A percentile compares a stretch with the other conserved stretches of the same genome.
Conservation (phyloP, 2,888 invertebrate genomes). For the Masnerella sp. region DNA sequence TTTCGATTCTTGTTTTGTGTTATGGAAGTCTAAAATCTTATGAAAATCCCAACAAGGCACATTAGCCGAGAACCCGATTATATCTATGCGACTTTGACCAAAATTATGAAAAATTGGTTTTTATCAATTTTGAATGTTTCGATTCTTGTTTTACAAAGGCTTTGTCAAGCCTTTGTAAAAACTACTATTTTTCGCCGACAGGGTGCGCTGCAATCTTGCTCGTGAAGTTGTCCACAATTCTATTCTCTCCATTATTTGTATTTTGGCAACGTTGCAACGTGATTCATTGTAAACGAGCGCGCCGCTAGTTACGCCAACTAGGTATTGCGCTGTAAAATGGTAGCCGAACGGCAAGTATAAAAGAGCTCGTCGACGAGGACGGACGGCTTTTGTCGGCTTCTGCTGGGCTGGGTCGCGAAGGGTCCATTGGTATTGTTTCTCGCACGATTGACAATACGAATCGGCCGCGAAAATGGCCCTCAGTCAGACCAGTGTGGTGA, state of each 20-base stretch:
- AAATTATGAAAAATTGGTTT: not conserved
- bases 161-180: too few relatives aligned
- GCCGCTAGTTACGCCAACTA: conserved; percentile 52
- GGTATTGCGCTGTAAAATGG: conserved; percentile 64
- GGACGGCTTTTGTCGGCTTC: conserved; percentile 72
- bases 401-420: conserved; percentile 70
- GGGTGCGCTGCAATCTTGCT: too few relatives aligned
- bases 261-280: conserved; percentile 6
- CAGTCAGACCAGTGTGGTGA: conserved; percentile 85
- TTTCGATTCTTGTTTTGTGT: too few relatives aligned
- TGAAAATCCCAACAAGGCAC: too few relatives aligned
- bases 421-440: conserved; percentile 74
- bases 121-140: too few relatives aligned
- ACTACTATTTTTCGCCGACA: too few relatives aligned
- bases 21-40: too few relatives aligned
- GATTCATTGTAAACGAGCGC: conserved; percentile 3
- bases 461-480: conserved; percentile 80
- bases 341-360: conserved; percentile 76
- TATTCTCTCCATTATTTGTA: too few relatives aligned
- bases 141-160: too few relatives aligned
- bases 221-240: too few relatives aligned
- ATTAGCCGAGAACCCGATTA: too few relatives aligned
- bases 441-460: conserved; percentile 74
- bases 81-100: too few relatives aligned
- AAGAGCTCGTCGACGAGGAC: conserved; percentile 72